A percentile compares a stretch with the other conserved stretches of the same genome.
Evolutionary conservation across 2,113 vertebrate genomes (phyloP).

Genomic region (Pardalotus punctatus): DNA sequence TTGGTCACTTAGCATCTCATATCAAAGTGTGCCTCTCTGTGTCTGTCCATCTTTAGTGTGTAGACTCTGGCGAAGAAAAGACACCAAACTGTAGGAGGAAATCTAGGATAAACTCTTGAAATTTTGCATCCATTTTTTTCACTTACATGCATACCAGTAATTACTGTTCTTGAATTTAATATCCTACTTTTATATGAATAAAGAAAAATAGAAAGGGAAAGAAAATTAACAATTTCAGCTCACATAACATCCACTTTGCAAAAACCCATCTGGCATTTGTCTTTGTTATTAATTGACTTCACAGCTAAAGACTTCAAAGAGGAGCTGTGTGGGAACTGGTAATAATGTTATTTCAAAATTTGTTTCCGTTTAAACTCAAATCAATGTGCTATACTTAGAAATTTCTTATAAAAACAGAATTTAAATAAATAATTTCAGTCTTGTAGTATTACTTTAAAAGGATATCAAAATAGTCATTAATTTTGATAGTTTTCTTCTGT

Average conservation of each 20-base stretch:
- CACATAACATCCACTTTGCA: neutral
- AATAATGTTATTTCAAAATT: neutral
- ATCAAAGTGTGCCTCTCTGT: neutral
- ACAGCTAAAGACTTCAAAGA: conserved; percentile 30
- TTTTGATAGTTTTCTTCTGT: neutral
- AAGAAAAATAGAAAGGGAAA: neutral
- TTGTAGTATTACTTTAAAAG: neutral
- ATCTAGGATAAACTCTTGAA: neutral
- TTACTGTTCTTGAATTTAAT: neutral
- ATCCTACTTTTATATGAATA: neutral
- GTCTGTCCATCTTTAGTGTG: neutral
- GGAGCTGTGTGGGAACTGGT: neutral
- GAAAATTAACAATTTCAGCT: neutral
- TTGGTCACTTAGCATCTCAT: neutral
- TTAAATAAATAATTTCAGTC: neutral
- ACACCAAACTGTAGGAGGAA: rapidly evolving
- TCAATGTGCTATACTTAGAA: neutral
- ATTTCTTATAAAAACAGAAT: neutral
- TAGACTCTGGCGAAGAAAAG: neutral
- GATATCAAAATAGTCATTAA: neutral
- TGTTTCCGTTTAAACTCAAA: conserved; percentile 17
- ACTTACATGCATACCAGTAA: neutral
- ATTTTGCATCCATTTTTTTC: neutral
- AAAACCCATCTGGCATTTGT: conserved; percentile 31
- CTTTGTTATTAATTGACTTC: conserved; percentile 16